Evolutionary conservation across 1,140 invertebrate species (phyloP), one percentile per base, ranked within the genome.

Genomic region (Paralvinella palmiformis): DNA sequence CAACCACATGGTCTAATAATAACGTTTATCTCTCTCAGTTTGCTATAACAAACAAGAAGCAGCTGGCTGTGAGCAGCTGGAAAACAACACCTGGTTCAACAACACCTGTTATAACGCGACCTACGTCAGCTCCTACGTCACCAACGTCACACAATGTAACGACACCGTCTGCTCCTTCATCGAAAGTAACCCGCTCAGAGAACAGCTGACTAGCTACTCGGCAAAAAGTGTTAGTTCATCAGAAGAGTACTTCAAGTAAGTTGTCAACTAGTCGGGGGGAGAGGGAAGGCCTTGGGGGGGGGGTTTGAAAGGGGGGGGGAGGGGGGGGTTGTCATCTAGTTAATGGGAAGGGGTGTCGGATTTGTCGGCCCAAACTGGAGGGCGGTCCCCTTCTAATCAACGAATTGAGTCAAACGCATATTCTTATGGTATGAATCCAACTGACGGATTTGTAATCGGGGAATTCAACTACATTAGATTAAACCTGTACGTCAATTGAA

Each of bases 51-150:
- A 60, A 41, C 15, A 27, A 44, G 58, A 60, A 20, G 33, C 58
- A 24, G n/a, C 7, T 3, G 20, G 20, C 2, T 60, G 58, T 60
- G 58, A 45, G 33, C 33, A 41, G 27, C 10, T 10, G 10, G 17
- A 7, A 22, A 33, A 33, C 27, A 36, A 36, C 41, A 60, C 5
- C 24, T 60, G 58, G 58, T 37, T 60, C 41, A 60, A 60, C 33
- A 32, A 60, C 24, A 60, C 58, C 5, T 60, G 58, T 27, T 60
- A 44, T 41, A 60, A 60, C 31, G 35, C 24, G 41, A 60, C 58
- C 4, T 60, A 60, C 24, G 24, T 57, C 6, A 20, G n/a, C 10
- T 22, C 29, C 6, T 57, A 31, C 33, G 55, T 31, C 33, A 17
- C 0, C 20, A 31, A 31, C 4, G 33, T 32, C 33, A 36, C 5